Percentiles rank a stretch among this genome's conserved stretches.
phyloP scores from a whole-genome alignment of 1,140 invertebrate genomes.

The Drosophila sechellia region DNA sequence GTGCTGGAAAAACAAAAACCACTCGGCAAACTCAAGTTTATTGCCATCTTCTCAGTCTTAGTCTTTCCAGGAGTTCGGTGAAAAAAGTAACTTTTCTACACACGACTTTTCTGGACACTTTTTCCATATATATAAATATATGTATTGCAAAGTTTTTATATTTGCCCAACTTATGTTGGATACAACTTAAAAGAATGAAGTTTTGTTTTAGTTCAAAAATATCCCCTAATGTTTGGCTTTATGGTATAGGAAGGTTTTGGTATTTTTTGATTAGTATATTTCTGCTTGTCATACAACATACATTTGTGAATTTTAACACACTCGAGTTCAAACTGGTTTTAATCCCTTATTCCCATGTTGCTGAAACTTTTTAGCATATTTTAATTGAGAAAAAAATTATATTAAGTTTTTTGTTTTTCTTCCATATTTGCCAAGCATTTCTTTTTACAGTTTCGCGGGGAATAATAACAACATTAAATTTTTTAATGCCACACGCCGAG shows the following conservation, averaged over 20 bases:
- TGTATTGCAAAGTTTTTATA: slow-evolving; percentile 70
- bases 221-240: slow-evolving; percentile 50
- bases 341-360: no score
- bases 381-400: slow-evolving; percentile 11
- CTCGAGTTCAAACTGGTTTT: no score
- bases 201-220: slow-evolving; percentile 40
- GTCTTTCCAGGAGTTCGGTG: slow-evolving; percentile 1
- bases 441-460: slow-evolving; percentile 17
- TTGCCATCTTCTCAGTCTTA: slow-evolving; percentile 47
- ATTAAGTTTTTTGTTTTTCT: slow-evolving; percentile 6
- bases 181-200: slow-evolving; percentile 36
- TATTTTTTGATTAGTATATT: not conserved
- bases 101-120: slow-evolving; percentile 56
- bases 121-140: slow-evolving; percentile 33
- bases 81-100: slow-evolving; percentile 45
- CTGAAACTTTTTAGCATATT: not conserved
- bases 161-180: slow-evolving; percentile 51
- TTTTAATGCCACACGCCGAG: slow-evolving; percentile 55
- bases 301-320: not conserved
- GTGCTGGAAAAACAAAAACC: slow-evolving; percentile 46
- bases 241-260: slow-evolving; percentile 23
- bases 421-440: slow-evolving; percentile 26
- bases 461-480: slow-evolving; percentile 65
- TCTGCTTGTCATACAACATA: not conserved
- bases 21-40: slow-evolving; percentile 74